A percentile compares a stretch with the other conserved stretches of the same genome.
phyloP scores from a whole-genome alignment of 2,113 vertebrate genomes.

The Meles meles region DNA sequence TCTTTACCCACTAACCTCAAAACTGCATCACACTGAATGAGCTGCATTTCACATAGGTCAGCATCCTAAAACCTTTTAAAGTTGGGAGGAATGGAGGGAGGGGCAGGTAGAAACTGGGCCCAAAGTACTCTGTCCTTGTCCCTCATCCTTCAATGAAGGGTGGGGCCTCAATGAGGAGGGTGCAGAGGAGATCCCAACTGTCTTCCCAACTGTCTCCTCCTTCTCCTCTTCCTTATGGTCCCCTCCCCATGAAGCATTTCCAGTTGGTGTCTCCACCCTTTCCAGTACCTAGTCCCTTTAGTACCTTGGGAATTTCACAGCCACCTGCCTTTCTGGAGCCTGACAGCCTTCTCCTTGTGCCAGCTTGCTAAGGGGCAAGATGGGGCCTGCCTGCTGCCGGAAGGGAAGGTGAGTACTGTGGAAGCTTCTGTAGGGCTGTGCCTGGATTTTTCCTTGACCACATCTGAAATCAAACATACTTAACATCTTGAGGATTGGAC shows the following conservation, averaged over 20 bases:
- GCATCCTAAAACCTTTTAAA: background rate
- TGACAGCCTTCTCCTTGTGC: background rate
- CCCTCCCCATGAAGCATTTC: background rate
- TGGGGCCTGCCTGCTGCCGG: background rate
- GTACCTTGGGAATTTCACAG: background rate
- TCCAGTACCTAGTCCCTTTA: background rate
- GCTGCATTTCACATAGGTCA: background rate
- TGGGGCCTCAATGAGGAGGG: background rate
- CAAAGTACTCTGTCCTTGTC: background rate
- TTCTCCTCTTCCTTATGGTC: background rate
- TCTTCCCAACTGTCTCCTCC: background rate
- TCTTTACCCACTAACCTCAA: background rate
- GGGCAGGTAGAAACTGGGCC: background rate
- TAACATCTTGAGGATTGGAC: background rate
- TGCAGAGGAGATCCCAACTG: background rate
- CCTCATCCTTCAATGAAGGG: background rate
- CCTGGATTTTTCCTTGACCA: background rate
- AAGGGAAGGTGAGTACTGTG: background rate
- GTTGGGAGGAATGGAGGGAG: background rate
- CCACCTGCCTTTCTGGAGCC: background rate
- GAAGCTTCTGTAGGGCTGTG: background rate
- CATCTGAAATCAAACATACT: background rate
- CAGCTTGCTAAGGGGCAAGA: background rate
- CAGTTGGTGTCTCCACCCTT: background rate
- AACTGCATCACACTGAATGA: background rate